Evolutionary conservation across 2,888 invertebrate species (phyloP).

Genomic region (Dryobotodes eremita): DNA sequence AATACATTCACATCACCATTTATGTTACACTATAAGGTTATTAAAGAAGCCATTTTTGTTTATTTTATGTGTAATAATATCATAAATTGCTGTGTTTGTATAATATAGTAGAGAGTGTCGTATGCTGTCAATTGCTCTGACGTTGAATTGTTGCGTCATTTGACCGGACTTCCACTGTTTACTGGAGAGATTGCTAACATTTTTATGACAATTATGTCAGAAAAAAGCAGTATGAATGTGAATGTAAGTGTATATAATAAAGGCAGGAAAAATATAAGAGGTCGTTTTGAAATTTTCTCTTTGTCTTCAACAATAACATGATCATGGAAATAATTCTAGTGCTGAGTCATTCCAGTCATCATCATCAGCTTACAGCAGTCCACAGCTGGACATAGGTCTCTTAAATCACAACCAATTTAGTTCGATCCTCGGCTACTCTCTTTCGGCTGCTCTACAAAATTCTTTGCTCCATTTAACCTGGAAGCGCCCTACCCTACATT

Average conservation of each 20-base stretch:
- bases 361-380: background rate
- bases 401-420: background rate
- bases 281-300: background rate
- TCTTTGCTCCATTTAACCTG: background rate
- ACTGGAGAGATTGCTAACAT: constrained; percentile 26
- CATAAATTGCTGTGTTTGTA: constrained; percentile 57
- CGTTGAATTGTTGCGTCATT: constrained; percentile 43
- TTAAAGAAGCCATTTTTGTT: constrained; percentile 64
- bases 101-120: constrained; percentile 63
- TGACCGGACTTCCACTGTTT: constrained; percentile 31
- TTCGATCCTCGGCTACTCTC: background rate
- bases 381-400: too few species aligned
- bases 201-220: constrained; percentile 28
- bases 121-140: constrained; percentile 41
- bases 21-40: constrained; percentile 53
- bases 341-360: background rate
- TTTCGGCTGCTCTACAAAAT: background rate
- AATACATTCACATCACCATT: constrained; percentile 68
- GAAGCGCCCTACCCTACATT: background rate
- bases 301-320: background rate
- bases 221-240: constrained; percentile 29
- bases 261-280: background rate
- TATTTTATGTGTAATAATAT: constrained; percentile 59
- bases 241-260: constrained; percentile 3
- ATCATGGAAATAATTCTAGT: background rate